Evolutionary conservation across 2,113 vertebrate genomes (phyloP).

Genomic region (Phrynosoma platyrhinos): DNA sequence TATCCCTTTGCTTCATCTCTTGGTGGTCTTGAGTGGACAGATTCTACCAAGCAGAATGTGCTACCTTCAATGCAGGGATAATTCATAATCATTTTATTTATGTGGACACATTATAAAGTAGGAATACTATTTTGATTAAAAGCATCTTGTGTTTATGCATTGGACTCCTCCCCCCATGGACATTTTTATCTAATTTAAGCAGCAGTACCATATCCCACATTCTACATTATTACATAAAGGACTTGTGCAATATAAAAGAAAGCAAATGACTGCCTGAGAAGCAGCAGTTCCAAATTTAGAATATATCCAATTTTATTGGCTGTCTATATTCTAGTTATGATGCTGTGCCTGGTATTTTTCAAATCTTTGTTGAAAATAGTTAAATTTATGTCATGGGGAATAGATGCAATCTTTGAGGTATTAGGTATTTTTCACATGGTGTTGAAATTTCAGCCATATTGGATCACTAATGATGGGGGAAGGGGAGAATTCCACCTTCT

Average conservation of each 20-base stretch:
- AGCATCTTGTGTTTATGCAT: not conserved
- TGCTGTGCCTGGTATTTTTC: constrained; percentile 16
- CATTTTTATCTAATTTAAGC: not conserved
- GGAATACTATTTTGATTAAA: not conserved
- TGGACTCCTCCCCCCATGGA: not conserved
- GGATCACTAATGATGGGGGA: constrained; percentile 29
- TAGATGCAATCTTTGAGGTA: not conserved
- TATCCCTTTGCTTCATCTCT: not conserved
- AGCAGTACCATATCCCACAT: not conserved
- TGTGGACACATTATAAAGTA: not conserved
- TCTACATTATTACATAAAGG: not conserved
- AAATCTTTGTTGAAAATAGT: constrained; percentile 16
- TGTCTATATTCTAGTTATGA: constrained; percentile 36
- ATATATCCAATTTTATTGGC: constrained; percentile 30
- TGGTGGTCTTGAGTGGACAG: not conserved
- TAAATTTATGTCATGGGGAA: constrained; percentile 12
- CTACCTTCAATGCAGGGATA: not conserved
- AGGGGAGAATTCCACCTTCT: constrained; percentile 20
- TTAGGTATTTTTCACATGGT: not conserved
- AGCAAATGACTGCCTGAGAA: constrained; percentile 18
- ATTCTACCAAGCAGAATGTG: not conserved
- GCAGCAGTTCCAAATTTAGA: not conserved
- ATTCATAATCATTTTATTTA: not conserved
- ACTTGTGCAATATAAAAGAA: not conserved
- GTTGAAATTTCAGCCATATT: constrained; percentile 40